These are phyloP conservation scores for Maylandia zebra DNA, from an alignment of 2,113 vertebrate species.

Conservation along the genomic window DNA sequence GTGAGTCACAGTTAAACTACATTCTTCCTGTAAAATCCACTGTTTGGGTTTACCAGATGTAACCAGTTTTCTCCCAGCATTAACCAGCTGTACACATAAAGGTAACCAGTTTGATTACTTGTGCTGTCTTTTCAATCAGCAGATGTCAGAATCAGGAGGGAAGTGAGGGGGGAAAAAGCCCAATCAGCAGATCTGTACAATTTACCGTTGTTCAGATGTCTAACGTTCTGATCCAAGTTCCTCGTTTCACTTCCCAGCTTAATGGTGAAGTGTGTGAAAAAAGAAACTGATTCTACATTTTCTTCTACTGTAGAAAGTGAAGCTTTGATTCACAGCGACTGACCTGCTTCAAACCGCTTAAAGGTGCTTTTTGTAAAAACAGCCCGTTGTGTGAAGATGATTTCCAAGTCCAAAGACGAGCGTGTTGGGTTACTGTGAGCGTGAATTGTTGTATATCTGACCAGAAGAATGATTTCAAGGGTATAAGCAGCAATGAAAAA, in stretches of 20 bases:
- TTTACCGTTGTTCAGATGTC: background rate
- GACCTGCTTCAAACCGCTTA: background rate
- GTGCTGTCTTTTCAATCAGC: background rate
- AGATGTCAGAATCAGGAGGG: background rate
- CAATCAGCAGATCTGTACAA: background rate
- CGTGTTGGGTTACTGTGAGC: background rate
- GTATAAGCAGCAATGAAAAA: background rate
- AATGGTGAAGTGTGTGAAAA: background rate
- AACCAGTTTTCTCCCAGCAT: background rate
- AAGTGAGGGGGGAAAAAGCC: accelerated
- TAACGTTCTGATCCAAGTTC: background rate
- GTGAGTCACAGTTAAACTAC: background rate
- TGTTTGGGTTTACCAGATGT: background rate
- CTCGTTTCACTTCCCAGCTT: background rate
- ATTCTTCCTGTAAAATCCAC: background rate
- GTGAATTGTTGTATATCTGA: background rate
- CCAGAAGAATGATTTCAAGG: background rate
- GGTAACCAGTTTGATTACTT: background rate
- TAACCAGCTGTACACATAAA: background rate
- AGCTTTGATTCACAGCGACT: background rate
- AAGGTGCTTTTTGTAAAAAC: background rate
- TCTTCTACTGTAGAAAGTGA: background rate
- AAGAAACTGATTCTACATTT: background rate
- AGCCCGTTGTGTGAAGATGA: background rate
- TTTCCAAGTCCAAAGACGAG: background rate